These are phyloP conservation scores for Ectemnius cavifrons DNA, from an alignment of 2,888 invertebrate species.

Conservation along the genomic window DNA sequence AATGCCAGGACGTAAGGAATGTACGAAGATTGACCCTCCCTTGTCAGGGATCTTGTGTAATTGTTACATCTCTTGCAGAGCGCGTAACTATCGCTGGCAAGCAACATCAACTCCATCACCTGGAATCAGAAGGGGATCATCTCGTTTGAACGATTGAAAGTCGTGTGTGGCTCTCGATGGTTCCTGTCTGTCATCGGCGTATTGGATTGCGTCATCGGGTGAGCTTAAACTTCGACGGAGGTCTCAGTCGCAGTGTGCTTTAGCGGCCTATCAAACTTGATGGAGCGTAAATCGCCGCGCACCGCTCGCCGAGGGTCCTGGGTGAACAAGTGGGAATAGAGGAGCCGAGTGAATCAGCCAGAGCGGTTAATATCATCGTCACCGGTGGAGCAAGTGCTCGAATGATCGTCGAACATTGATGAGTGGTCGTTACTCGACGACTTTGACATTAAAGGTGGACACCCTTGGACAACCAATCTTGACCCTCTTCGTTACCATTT, in stretches of 20 bases:
- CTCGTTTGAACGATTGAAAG: not conserved
- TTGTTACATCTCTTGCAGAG: not conserved
- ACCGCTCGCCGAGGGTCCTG: slow-evolving; percentile 56
- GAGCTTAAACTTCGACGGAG: slow-evolving; percentile 52
- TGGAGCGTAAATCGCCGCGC: slow-evolving; percentile 59
- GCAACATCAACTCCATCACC: not conserved
- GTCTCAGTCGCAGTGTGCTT: slow-evolving; percentile 46
- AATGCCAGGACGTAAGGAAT: not conserved
- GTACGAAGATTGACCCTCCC: slow-evolving; percentile 8
- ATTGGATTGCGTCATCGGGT: slow-evolving; percentile 43
- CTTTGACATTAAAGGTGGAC: not conserved
- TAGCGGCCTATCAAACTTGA: slow-evolving; percentile 58
- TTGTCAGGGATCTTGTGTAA: not conserved
- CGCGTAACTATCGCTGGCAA: not conserved
- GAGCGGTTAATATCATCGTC: slow-evolving; percentile 44
- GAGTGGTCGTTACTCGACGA: not conserved
- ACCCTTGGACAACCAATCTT: no score
- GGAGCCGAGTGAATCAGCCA: slow-evolving; percentile 52
- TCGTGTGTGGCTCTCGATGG: not conserved
- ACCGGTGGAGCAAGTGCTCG: no score
- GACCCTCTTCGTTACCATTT: not conserved
- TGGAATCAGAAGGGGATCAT: not conserved
- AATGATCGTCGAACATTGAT: slow-evolving; percentile 9
- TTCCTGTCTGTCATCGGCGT: not conserved
- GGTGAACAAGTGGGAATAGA: slow-evolving; percentile 52